A percentile compares a stretch with the other conserved stretches of the same genome.
phyloP scores from a whole-genome alignment of 2,888 invertebrate species.

The Eledona agricola region DNA sequence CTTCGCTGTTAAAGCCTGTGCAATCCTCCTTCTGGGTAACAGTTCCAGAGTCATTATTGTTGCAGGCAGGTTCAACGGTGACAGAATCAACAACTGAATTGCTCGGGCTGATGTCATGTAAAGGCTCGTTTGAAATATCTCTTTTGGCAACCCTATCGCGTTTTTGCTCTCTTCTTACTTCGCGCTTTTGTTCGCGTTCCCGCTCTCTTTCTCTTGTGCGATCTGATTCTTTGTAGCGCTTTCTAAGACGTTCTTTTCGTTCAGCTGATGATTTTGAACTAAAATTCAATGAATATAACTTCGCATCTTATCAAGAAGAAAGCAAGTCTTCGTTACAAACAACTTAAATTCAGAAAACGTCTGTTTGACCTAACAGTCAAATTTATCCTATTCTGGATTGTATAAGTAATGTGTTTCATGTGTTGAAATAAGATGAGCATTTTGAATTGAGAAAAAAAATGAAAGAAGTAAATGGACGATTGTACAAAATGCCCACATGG shows the following conservation, averaged over 20 bases:
- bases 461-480: too few relatives aligned
- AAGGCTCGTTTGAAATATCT: conserved; percentile 52
- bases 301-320: too few relatives aligned
- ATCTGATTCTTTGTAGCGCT: conserved; percentile 58
- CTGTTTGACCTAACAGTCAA: too few relatives aligned
- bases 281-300: too few relatives aligned
- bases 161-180: conserved; percentile 53
- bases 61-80: conserved; percentile 50
- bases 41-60: conserved; percentile 48
- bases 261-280: conserved; percentile 47
- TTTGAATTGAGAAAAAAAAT: too few relatives aligned
- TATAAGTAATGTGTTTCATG: too few relatives aligned
- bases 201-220: conserved; percentile 53
- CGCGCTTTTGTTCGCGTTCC: conserved; percentile 57
- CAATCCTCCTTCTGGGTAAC: conserved; percentile 57
- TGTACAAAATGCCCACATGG: too few relatives aligned
- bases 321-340: too few relatives aligned
- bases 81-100: conserved; percentile 46
- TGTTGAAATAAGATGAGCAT: too few relatives aligned
- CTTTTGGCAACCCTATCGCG: conserved; percentile 53
- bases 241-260: conserved; percentile 56
- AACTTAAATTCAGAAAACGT: too few relatives aligned
- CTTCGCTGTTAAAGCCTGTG: conserved; percentile 62
- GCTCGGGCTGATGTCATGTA: conserved; percentile 48
- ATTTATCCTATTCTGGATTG: too few relatives aligned